Conservation (phyloP, 2,888 invertebrate genomes). For the Tanytarsus gracilentus region DNA sequence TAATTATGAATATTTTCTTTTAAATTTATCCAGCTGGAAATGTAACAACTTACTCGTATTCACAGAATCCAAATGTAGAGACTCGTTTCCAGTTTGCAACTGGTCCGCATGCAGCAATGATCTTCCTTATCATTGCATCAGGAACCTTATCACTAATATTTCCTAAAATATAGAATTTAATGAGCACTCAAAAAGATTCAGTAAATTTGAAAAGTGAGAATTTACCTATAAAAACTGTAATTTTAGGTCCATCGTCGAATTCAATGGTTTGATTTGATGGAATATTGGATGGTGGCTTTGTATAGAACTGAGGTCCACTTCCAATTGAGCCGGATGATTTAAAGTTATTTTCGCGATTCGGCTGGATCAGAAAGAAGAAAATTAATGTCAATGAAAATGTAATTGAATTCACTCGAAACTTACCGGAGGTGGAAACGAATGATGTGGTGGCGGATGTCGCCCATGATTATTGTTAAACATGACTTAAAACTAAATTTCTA, state of each 20-base stretch:
- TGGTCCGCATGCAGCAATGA: constrained; percentile 86
- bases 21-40: neutral
- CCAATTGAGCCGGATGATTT: constrained; percentile 11
- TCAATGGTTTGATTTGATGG: constrained; percentile 31
- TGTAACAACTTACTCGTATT: constrained; percentile 57
- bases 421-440: constrained; percentile 31
- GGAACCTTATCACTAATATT: constrained; percentile 93
- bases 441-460: constrained; percentile 37
- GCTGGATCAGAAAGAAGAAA: neutral
- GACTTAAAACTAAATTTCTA: too few relatives aligned
- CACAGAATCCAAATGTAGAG: constrained; percentile 96
- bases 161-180: constrained; percentile 39
- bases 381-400: neutral
- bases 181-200: neutral
- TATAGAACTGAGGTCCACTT: constrained; percentile 24
- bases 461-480: constrained; percentile 29
- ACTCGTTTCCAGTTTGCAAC: constrained; percentile 97
- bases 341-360: neutral
- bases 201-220: constrained; percentile 25
- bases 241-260: constrained; percentile 65
- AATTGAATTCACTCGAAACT: neutral
- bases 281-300: constrained; percentile 20
- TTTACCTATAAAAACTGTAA: constrained; percentile 92
- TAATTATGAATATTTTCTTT: constrained; percentile 21
- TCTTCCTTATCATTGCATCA: constrained; percentile 87